A percentile compares a stretch with the other conserved stretches of the same genome.
These are phyloP conservation scores for Simalia tracyae DNA, from an alignment of 2,797 vertebrate species.

Conservation along the genomic window DNA sequence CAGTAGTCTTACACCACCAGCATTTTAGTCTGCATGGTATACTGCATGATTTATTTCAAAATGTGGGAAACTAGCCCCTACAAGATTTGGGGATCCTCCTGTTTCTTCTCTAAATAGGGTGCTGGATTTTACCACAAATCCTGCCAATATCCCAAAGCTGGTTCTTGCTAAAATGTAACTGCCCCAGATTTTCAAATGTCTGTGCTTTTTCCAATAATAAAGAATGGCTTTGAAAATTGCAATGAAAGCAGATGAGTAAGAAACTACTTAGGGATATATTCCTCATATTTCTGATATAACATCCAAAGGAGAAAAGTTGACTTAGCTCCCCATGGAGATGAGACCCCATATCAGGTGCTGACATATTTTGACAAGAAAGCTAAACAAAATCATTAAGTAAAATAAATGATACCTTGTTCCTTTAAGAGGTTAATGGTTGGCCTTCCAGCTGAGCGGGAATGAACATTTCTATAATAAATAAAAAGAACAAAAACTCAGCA, in stretches of 20 bases:
- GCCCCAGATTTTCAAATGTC: not conserved
- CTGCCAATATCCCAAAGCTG: not conserved
- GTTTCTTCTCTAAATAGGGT: not conserved
- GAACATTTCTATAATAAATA: conserved; percentile 86
- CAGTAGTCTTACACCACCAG: not conserved
- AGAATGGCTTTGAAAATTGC: not conserved
- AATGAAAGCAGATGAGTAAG: not conserved
- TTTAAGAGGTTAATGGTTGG: conserved; percentile 91
- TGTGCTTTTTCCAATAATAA: not conserved
- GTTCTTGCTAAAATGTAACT: not conserved
- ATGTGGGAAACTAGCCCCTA: not conserved
- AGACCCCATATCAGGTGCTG: not conserved
- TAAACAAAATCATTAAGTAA: conserved; percentile 10
- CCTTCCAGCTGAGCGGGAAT: conserved; percentile 95
- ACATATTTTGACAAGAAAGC: conserved; percentile 1
- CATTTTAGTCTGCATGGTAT: not conserved
- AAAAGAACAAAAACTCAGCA: conserved; percentile 44
- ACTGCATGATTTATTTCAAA: not conserved
- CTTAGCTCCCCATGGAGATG: not conserved
- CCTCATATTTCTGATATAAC: not conserved
- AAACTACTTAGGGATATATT: not conserved
- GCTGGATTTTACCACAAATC: no score
- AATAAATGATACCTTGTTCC: conserved; percentile 82
- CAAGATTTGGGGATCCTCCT: not conserved
- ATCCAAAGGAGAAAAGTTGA: not conserved